phyloP scores from a whole-genome alignment of 2,888 invertebrate species.

The Cryptus armator region DNA sequence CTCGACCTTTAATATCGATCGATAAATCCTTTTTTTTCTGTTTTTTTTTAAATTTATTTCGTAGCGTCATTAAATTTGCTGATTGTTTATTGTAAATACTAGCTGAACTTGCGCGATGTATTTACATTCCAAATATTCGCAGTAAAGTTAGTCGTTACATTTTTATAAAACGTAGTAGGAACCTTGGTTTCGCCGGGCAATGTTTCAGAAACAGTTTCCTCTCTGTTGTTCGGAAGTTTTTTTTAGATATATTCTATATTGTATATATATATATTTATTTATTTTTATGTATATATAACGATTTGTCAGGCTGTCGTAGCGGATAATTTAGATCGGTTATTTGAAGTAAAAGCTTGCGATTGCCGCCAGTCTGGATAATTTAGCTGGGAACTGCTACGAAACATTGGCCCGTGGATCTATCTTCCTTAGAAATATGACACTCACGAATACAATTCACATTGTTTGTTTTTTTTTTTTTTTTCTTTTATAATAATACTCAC shows the following conservation, averaged over 20 bases:
- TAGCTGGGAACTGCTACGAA: conserved; percentile 84
- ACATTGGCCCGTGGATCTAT: conserved; percentile 85
- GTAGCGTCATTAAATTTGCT: conserved; percentile 79
- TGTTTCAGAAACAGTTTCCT: conserved; percentile 84
- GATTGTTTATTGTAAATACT: conserved; percentile 83
- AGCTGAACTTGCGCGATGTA: conserved; percentile 80
- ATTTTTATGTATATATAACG: conserved; percentile 60
- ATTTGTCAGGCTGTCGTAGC: conserved; percentile 63
- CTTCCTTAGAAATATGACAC: conserved; percentile 85
- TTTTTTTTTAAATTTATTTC: conserved; percentile 60
- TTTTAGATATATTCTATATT: conserved; percentile 48
- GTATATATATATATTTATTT: conserved; percentile 45
- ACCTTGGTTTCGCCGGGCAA: conserved; percentile 88
- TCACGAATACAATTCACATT: conserved; percentile 84
- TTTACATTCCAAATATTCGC: conserved; percentile 82
- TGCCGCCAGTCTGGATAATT: conserved; percentile 71
- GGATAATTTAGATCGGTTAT: conserved; percentile 61
- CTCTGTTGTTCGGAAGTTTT: conserved; percentile 68
- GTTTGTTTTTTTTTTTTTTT: conserved; percentile 70
- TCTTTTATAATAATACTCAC: conserved; percentile 79
- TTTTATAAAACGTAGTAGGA: conserved; percentile 87
- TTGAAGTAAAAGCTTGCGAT: conserved; percentile 58
- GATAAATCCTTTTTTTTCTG: conserved; percentile 66
- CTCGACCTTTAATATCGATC: conserved; percentile 59
- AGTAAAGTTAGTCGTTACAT: conserved; percentile 81